Evolutionary conservation across 1,140 invertebrate species (phyloP).

Genomic region (Drosophila chauvacae): DNA sequence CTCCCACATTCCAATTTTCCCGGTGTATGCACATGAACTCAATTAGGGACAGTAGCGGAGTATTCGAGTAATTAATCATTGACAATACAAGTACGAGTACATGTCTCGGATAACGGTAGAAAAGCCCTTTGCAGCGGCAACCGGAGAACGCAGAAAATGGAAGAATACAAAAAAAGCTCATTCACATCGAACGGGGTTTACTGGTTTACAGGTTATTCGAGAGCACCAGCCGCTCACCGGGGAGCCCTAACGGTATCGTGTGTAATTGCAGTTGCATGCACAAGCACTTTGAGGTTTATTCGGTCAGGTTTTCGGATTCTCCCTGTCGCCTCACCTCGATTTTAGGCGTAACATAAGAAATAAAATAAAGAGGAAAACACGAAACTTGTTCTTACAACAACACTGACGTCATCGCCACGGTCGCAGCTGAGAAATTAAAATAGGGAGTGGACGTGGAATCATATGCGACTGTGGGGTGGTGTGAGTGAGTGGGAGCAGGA

Average conservation of each 20-base stretch:
- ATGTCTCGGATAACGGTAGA: conserved; percentile 39
- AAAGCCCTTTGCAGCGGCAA: conserved; percentile 38
- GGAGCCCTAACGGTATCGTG: conserved; percentile 74
- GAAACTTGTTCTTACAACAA: conserved; percentile 81
- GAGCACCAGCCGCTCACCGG: conserved; percentile 35
- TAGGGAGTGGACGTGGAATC: conserved; percentile 76
- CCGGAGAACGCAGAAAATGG: conserved; percentile 21
- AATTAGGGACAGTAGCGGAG: conserved; percentile 65
- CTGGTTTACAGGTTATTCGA: conserved; percentile 59
- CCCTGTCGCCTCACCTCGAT: conserved; percentile 12
- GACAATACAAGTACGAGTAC: conserved; percentile 38
- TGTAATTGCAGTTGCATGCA: conserved; percentile 74
- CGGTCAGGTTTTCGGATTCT: conserved; percentile 63
- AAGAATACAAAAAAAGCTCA: conserved; percentile 27
- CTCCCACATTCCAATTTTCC: not conserved
- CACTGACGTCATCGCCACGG: conserved; percentile 73
- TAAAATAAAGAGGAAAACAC: conserved; percentile 31
- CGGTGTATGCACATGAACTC: conserved; percentile 53
- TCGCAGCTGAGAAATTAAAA: conserved; percentile 73
- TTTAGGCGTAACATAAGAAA: conserved; percentile 35
- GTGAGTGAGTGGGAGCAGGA: conserved; percentile 28
- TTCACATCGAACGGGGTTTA: conserved; percentile 49
- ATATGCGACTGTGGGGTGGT: conserved; percentile 43
- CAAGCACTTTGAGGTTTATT: conserved; percentile 69
- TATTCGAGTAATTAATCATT: conserved; percentile 65